Base-by-base conservation (phyloP, 2,113 vertebrate genomes). In the Oxygymnocypris stewartii region DNA sequence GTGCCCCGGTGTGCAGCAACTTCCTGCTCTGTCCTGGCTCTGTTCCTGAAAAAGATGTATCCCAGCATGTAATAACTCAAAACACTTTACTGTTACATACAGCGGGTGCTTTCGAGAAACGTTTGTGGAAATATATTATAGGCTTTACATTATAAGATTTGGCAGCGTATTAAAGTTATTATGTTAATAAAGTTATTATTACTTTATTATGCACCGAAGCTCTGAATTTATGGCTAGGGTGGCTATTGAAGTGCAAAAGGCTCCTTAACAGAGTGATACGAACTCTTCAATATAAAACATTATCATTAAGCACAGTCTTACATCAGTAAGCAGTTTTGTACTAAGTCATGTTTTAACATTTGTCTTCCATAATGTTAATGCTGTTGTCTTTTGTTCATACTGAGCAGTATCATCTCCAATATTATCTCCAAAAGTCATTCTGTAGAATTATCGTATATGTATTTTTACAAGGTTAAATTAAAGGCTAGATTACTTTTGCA, bases 1-100 rank as follows among this genome's bases (percentile, higher is more conserved):
- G 40, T 57, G 54, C 9, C 75, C 31, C 80, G 44, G 57, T 28
- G 25, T 42, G 14, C 14, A 4, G 20, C 18, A 85, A 73, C 28
- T 44, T 84, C 40, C 74, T 79, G 85, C 71, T 85, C 77, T 82
- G 82, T 88, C 84, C 88, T 67, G 10, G 35, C 37, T 87, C 42
- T 4, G 16, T 31, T 79, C 25, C 75, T 4, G 74, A 47, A 37
- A 37, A 54, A 40, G 6, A 35, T 59, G 28, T 35, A 16, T 42
- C 31, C 49, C n/a, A n/a, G 13, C 37, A 49, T 71, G 57, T 6
- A 28, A 76, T 0, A 49, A 28, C 51, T 6, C 16, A 12, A 31
- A 28, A 18, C 6, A 18, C 20, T 23, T 67, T 54, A 28, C 42
- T 23, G 18, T 16, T 63, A 44, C 23, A 44, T 37, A 13, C 20